Base-by-base conservation (phyloP, 1,140 invertebrate genomes). In the Maniola jurtina region DNA sequence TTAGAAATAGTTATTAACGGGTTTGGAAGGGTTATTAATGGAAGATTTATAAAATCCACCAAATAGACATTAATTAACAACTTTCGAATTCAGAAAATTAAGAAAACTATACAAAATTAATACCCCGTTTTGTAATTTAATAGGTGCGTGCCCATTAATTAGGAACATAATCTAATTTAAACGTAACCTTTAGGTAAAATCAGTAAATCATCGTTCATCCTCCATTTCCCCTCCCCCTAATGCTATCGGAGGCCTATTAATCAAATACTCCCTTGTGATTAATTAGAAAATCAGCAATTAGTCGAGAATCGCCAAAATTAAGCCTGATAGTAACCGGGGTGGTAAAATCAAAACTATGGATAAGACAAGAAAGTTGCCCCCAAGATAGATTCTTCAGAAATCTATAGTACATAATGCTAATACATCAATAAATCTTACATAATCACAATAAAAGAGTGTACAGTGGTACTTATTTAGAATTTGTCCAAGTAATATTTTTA, bases 241-340 rank as follows among this genome's bases (percentile, higher is more conserved):
- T 69, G 60, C 66, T 73, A 80, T 83, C 75, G 76, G 79, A 76
- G 77, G 71, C 81, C 83, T 82, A 89, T 89, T 89, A 88, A 89
- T 89, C 83, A 89, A 88, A 88, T 80, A 79, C 76, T 72, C 76
- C 73, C 75, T 66, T 62, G 86, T 88, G 87, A 89, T 88, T 86
- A 89, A 89, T 89, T 88, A 81, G 79, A 81, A 84, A 87, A 88
- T 88, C 77, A 77, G 84, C 76, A 88, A 89, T 88, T 86, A 88
- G 75, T 71, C 68, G 67, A 61, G 67, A 81, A 80, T 80, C 60
- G 77, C 40, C 56, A 59, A 64, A 67, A 72, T 68, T 72, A 60
- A 67, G 67, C 52, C 64, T 55, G 64, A 54, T 54, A 35, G 57
- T 45, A 54, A 55, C 60, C 40, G 3, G 6, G 35, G 66, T 40